These are phyloP conservation scores for Scrobipalpa atriplicella DNA, from an alignment of 2,888 invertebrate species.

Conservation along the genomic window DNA sequence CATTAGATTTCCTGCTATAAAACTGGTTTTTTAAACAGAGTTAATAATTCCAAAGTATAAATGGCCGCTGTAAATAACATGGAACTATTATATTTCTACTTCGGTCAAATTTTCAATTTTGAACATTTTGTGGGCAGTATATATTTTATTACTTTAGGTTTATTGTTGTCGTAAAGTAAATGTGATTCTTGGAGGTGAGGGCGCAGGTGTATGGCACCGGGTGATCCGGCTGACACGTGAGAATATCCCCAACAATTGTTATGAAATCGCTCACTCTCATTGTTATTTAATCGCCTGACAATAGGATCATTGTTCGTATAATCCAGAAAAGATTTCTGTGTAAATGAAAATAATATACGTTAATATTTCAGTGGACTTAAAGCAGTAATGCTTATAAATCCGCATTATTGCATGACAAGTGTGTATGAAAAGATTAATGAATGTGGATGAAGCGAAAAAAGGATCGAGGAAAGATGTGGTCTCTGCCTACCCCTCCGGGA, in stretches of 20 bases:
- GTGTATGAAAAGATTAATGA: too few species aligned
- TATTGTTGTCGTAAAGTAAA: constrained; percentile 29
- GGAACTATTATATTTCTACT: neutral
- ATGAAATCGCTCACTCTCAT: constrained; percentile 67
- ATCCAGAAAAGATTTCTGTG: constrained; percentile 47
- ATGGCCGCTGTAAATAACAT: constrained; percentile 16
- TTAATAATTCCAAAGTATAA: constrained; percentile 2
- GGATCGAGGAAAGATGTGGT: too few species aligned
- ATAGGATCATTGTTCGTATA: constrained; percentile 63
- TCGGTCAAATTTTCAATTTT: constrained; percentile 24
- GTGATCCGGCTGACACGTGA: constrained; percentile 61
- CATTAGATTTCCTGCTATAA: constrained; percentile 9
- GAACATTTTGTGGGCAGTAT: constrained; percentile 24
- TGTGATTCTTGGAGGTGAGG: constrained; percentile 8
- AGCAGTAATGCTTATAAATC: neutral
- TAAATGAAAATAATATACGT: constrained; percentile 14
- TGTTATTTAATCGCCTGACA: constrained; percentile 70
- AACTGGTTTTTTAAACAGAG: constrained; percentile 18
- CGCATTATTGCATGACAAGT: too few species aligned
- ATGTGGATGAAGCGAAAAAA: too few species aligned
- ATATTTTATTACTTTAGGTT: constrained; percentile 27
- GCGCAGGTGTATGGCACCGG: constrained; percentile 29
- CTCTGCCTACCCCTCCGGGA: too few species aligned
- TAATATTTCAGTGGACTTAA: neutral
- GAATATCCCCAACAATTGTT: constrained; percentile 69